Evolutionary conservation across 2,797 vertebrate genomes (phyloP).

Genomic region (Glossophaga mutica): DNA sequence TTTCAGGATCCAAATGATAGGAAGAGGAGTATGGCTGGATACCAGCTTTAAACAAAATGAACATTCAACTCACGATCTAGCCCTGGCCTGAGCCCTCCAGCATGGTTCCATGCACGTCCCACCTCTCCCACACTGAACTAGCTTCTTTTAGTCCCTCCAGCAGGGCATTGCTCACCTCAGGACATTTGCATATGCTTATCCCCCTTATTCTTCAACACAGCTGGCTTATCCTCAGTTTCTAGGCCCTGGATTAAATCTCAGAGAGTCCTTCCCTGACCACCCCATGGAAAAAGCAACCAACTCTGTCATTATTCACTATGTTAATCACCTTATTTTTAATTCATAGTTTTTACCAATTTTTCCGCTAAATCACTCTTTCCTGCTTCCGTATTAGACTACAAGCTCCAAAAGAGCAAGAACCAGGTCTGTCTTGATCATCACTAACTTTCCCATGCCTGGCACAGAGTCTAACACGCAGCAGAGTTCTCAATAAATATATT

Average conservation of each 20-base stretch:
- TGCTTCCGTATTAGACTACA: neutral
- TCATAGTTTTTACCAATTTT: neutral
- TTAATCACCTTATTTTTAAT: neutral
- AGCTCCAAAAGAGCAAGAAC: neutral
- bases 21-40: neutral
- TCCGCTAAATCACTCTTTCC: neutral
- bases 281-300: neutral
- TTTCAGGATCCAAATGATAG: neutral
- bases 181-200: neutral
- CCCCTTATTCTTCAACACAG: neutral
- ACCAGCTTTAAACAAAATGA: neutral
- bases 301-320: neutral
- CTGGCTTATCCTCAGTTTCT: neutral
- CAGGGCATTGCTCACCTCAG: neutral
- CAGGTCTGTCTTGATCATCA: neutral
- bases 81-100: neutral
- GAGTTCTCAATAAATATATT: neutral
- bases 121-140: neutral
- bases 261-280: neutral
- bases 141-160: neutral
- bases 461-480: neutral
- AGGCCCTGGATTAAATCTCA: neutral
- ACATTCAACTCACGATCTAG: neutral
- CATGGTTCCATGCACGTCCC: neutral
- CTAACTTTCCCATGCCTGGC: neutral